Evolutionary conservation across 2,888 invertebrate species (phyloP), one percentile per base, ranked within the genome.

Genomic region (Lithophane socia): DNA sequence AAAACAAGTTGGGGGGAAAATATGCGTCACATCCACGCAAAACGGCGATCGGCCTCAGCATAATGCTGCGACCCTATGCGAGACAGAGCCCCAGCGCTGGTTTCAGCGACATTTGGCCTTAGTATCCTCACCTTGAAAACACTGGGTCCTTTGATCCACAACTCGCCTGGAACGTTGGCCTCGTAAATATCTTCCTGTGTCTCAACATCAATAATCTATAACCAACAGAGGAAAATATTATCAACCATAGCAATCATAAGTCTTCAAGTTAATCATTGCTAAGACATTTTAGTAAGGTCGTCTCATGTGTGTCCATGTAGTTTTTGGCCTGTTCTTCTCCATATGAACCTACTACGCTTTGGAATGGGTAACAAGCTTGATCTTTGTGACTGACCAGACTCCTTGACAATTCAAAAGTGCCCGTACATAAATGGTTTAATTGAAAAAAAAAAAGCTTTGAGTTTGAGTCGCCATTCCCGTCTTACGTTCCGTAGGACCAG

Each of bases 61-160:
- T 37, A 37, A 37, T 37, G 37, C 37, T 37, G 37, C 5, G 37
- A 37, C 37, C 4, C 37, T 37, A 37, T 37, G 37, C 37, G 5
- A 37, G 5, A 37, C 37, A 37, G 37, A 37, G 37, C 37, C 37
- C 5, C 37, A 37, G 37, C 37, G 37, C 37, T 37, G 37, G 37
- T 37, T 37, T 37, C 37, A 37, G 37, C 37, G 37, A 37, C 37
- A 37, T 37, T 37, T 52, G 66, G 21, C 49, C 21, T 56, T 61
- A 21, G 44, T 29, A 44, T 61, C n/a, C 12, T 84, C 87, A 95
- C 96, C 92, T 95, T 95, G 75, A 96, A 95, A 82, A 96, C 87
- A 8, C 92, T 92, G 2, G 95, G 96, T 5, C 96, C 94, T 91
- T 96, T 97, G 1, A 97, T 12, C 93, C 97, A 95, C 16, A 97